Conservation (phyloP, 35 echinoderm and acorn worm genomes). For the Lytechinus pictus region DNA sequence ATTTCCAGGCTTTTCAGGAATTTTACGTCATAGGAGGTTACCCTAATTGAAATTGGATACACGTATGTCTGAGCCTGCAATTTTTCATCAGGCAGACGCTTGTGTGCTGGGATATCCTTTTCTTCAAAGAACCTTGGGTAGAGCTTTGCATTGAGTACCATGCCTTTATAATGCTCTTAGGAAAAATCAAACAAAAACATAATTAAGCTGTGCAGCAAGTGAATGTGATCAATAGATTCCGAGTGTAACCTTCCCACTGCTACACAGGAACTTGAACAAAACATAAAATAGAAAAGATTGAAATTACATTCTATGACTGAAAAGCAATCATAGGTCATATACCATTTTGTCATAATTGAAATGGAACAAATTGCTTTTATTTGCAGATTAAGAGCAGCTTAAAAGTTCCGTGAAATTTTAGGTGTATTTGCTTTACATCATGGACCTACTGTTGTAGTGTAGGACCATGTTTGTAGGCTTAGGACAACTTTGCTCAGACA, state of each 20-base stretch:
- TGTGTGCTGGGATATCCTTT: background rate
- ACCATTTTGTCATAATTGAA: background rate
- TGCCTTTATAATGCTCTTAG: background rate
- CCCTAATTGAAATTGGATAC: constrained; percentile 18
- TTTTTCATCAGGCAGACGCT: constrained; percentile 17
- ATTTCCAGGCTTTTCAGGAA: constrained; percentile 18
- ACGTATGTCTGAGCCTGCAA: constrained; percentile 16
- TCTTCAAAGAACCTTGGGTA: background rate
- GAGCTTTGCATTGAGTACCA: background rate
- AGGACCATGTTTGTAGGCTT: background rate
- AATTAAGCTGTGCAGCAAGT: background rate
- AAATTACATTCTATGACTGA: background rate
- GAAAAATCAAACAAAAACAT: constrained; percentile 14
- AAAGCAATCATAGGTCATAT: background rate
- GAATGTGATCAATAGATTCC: background rate
- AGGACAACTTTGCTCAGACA: background rate
- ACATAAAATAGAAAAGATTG: background rate
- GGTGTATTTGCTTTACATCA: background rate
- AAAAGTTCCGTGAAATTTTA: background rate
- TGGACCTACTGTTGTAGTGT: background rate
- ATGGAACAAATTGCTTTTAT: background rate
- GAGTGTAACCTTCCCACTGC: background rate
- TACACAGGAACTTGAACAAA: background rate
- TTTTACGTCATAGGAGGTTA: background rate
- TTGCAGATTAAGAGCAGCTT: background rate